These are phyloP conservation scores for Latheticus oryzae DNA, from an alignment of 2,888 invertebrate species.

Conservation along the genomic window DNA sequence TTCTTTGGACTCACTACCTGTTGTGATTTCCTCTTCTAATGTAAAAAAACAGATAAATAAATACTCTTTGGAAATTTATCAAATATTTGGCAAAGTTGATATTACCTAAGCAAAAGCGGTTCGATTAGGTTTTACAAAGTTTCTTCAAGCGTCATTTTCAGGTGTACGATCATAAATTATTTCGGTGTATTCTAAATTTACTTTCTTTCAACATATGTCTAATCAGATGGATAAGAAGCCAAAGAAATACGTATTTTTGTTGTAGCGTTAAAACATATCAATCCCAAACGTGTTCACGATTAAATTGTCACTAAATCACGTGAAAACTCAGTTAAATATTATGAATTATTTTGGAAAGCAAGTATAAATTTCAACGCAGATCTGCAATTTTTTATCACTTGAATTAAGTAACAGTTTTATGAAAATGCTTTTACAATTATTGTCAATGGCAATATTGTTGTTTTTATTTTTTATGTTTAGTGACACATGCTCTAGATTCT, in stretches of 20 bases:
- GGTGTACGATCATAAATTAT: constrained; percentile 19
- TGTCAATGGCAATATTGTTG: too few relatives aligned
- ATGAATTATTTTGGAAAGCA: background rate
- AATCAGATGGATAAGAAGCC: constrained; percentile 3
- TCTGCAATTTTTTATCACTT: too few relatives aligned
- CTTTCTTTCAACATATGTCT: background rate
- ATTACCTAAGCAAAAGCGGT: background rate
- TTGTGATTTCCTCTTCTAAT: constrained; percentile 12
- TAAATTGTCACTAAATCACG: constrained; percentile 1
- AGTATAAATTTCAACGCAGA: background rate
- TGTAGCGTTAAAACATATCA: constrained; percentile 16
- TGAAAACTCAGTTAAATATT: background rate
- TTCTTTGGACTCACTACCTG: constrained; percentile 17
- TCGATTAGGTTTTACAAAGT: background rate
- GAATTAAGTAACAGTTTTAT: too few relatives aligned
- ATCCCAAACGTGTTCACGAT: constrained; percentile 17
- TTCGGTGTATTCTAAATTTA: constrained; percentile 5
- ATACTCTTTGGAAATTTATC: background rate
- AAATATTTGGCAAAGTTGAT: background rate
- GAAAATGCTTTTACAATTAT: too few relatives aligned
- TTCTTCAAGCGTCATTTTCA: constrained; percentile 1
- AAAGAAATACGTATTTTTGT: constrained; percentile 14
- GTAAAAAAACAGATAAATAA: constrained; percentile 15
- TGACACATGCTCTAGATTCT: too few relatives aligned
- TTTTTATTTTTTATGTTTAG: too few relatives aligned